A percentile compares a stretch with the other conserved stretches of the same genome.
These are phyloP conservation scores for Chaenocephalus aceratus DNA, from an alignment of 2,113 vertebrate genomes.

Conservation along the genomic window DNA sequence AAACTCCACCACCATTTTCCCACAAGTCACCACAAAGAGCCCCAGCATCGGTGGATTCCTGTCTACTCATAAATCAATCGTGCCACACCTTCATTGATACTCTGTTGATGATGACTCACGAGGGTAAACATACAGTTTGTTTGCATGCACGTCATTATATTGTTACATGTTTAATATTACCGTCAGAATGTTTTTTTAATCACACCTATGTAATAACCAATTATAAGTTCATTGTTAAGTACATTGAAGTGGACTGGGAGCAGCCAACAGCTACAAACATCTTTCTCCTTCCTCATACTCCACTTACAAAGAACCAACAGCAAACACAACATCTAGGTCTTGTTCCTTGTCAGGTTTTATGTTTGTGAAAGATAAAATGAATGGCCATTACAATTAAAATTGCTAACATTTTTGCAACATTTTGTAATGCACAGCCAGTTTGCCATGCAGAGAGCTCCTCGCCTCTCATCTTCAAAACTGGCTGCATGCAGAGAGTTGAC, in stretches of 20 bases:
- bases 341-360: conserved; percentile 43
- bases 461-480: conserved; percentile 67
- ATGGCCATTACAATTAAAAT: conserved; percentile 49
- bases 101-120: neutral
- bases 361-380: conserved; percentile 43
- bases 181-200: neutral
- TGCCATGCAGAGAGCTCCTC: conserved; percentile 43
- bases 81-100: conserved; percentile 30
- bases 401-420: conserved; percentile 44
- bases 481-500: conserved; percentile 56
- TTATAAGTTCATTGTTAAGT: neutral
- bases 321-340: conserved; percentile 12
- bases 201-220: neutral
- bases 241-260: neutral
- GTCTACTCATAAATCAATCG: neutral
- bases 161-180: neutral
- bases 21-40: neutral
- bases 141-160: neutral
- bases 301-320: conserved; percentile 13
- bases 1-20: neutral
- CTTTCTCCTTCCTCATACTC: conserved; percentile 25
- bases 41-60: conserved; percentile 13
- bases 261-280: conserved; percentile 11
- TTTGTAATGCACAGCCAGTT: conserved; percentile 61
- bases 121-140: conserved; percentile 5